These are phyloP conservation scores for Gallirallus australis DNA, from an alignment of 2,797 vertebrate genomes.

Conservation along the genomic window DNA sequence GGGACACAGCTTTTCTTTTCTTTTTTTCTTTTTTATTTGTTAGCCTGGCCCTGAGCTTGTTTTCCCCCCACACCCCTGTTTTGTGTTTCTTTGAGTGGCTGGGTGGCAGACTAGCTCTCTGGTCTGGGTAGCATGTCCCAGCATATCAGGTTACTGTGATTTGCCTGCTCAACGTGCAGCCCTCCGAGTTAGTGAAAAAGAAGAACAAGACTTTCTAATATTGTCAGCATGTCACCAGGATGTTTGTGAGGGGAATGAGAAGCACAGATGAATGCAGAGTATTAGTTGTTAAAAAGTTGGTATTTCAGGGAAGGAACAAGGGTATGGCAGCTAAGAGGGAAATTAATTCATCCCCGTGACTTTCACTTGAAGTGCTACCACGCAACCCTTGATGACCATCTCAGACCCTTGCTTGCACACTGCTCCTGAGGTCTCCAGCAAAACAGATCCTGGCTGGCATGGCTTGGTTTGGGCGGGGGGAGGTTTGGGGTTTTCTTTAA, in stretches of 20 bases:
- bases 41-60: neutral
- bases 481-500: neutral
- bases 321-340: neutral
- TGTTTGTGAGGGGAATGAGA: neutral
- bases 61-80: no score
- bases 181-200: neutral
- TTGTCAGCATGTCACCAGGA: neutral
- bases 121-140: neutral
- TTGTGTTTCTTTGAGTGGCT: neutral
- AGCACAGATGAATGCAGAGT: neutral
- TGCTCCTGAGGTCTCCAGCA: fast-evolving
- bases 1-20: neutral
- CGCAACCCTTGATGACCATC: neutral
- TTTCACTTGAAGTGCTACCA: neutral
- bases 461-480: neutral
- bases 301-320: neutral
- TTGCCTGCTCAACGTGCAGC: neutral
- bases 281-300: neutral
- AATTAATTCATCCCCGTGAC: neutral
- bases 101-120: neutral
- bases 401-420: neutral
- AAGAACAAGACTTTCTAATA: neutral
- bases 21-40: neutral
- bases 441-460: neutral
- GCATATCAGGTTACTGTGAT: neutral